Base-by-base conservation (phyloP, 2,888 invertebrate genomes). In the Toxonevra muliebris region DNA sequence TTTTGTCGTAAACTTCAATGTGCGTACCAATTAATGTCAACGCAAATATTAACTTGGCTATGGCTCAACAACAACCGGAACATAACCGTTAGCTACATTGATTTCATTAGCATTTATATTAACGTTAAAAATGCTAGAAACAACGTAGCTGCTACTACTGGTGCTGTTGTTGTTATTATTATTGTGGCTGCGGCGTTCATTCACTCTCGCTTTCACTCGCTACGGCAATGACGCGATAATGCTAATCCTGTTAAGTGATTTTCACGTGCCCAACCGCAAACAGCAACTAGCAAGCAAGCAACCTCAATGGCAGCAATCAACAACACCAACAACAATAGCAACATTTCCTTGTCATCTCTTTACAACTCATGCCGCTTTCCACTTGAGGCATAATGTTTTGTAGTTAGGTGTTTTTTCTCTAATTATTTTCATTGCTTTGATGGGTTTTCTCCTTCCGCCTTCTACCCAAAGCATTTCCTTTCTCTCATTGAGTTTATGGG, bases 221-320 rank as follows among this genome's bases (percentile, higher is more conserved):
- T 53, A 4, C 20, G 45, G 43, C 52, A 63, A 58, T 67, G 50
- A 20, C 12, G 53, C 60, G 61, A 43, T 53, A 65, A 58, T 61
- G 62, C 58, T 66, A 69, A 69, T 69, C 62, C 41, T 20, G 55
- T 59, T 69, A 69, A 69, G 65, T 69, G 69, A 69, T 66, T 63
- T 30, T 57, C 53, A 17, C 9, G 19, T 19, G 50, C 42, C n/a
- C 40, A 55, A 69, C 61, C 63, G 42, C 63, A 64, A 12, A 19
- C 43, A 17, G 42, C 9, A 41, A 17, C 42, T 41, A 11, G 12
- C 41, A 40, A 11, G n/a, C 17, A 1, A 58, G 17, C 42, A 58
- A 17, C n/a, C n/a, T 42, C 41, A 40, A 15, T 43, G 4, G 19
- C 5, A 41, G n/a, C 7, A 3, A 3, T 42, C n/a, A 42, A 58